Evolutionary conservation across 2,797 vertebrate species (phyloP).

Genomic region (Tapera naevia): DNA sequence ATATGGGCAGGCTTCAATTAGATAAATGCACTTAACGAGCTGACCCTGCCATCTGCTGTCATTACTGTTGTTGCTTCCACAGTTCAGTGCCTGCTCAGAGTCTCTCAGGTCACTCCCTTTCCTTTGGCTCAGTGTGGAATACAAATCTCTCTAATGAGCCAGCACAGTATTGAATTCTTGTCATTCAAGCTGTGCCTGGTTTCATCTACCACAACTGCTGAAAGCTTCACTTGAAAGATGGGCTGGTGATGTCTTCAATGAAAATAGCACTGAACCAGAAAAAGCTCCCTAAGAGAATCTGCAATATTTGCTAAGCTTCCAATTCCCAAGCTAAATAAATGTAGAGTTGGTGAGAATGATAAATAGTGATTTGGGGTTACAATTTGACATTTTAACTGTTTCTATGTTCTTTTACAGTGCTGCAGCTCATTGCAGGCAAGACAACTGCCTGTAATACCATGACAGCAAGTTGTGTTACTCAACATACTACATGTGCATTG

Average conservation of each 20-base stretch:
- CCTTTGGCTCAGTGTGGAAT: slow-evolving; percentile 6
- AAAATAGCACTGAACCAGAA: slow-evolving; percentile 2
- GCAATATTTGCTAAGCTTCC: not conserved
- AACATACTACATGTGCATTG: fast-evolving
- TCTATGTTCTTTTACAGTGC: not conserved
- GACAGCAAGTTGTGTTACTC: not conserved
- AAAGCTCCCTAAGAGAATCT: not conserved
- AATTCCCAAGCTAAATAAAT: not conserved
- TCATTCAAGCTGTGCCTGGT: not conserved
- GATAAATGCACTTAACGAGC: slow-evolving; percentile 61
- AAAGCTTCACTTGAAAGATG: not conserved
- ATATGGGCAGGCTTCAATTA: slow-evolving; percentile 60
- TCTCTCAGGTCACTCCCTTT: slow-evolving; percentile 16
- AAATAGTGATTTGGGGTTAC: not conserved
- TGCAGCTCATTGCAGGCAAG: not conserved
- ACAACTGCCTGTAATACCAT: not conserved
- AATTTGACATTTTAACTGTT: not conserved
- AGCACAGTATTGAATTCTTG: not conserved
- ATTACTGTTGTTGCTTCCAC: slow-evolving; percentile 23
- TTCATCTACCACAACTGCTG: not conserved
- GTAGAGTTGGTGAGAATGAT: not conserved
- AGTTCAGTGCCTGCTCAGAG: slow-evolving; percentile 4
- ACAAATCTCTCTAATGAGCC: slow-evolving; percentile 23
- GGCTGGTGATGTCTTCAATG: not conserved
- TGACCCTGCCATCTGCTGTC: slow-evolving; percentile 73